Evolutionary conservation across 1,140 invertebrate genomes (phyloP), one percentile per base, ranked within the genome.

Genomic region (Vanessa atalanta): DNA sequence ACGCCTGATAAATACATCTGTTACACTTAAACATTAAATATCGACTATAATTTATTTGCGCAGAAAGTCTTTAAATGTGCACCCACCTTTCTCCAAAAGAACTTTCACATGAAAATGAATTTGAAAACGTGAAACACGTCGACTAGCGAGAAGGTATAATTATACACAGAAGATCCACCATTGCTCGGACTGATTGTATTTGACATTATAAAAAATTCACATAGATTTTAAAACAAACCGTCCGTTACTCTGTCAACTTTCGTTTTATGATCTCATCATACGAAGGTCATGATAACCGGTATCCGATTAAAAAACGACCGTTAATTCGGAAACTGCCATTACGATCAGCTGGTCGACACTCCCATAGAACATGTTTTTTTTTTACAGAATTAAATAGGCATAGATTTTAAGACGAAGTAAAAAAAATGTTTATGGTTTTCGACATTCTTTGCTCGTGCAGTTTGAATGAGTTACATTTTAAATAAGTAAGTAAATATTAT

Each of bases 261-360:
- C 70, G 37, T 71, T 65, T 47, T 61, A 71, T 71, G 70, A 71
- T 43, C 26, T 71, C 69, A 71, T 71, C 70, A 13, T 16, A 57
- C 63, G 50, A 71, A 71, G 70, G 70, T 71, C 70, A 55, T 55
- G 7, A 31, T 47, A 71, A 65, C 70, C 70, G 70, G 70, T 71
- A 55, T 14, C 31, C 26, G 47, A 50, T 70, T 26, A 71, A 71
- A 71, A 43, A 71, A 63, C 53, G 64, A 48, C 73, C 74, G 74
- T 76, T 67, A 70, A 71, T 48, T 64, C 61, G 63, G 63, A 64
- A 75, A 75, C 73, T 71, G 73, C 66, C 63, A 69, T 67, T 71
- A 63, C 53, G 47, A 76, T 76, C 74, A 76, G 74, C 74, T 76
- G 74, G n/a, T 67, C 65, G 74, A 55, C 74, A 65, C 69, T 76